Evolutionary conservation across 1,140 invertebrate species (phyloP).

Genomic region (Lutraria rhynchaena): DNA sequence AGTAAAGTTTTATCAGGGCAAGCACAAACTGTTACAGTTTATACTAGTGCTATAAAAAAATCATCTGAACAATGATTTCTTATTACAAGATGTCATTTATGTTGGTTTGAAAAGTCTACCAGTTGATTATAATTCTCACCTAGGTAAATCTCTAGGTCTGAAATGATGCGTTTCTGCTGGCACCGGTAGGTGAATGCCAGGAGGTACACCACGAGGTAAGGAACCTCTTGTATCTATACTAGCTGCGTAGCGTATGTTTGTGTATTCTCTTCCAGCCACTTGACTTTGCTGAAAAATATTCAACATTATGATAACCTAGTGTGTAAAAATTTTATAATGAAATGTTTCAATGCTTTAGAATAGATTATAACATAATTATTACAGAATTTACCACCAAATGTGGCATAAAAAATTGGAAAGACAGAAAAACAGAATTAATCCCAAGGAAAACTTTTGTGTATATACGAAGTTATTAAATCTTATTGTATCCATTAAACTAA

Average conservation of each 20-base stretch:
- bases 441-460: too few relatives aligned
- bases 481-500: too few relatives aligned
- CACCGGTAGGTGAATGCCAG: constrained; percentile 8
- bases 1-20: background rate
- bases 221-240: constrained; percentile 52
- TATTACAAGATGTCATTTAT: background rate
- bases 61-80: background rate
- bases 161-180: background rate
- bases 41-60: background rate
- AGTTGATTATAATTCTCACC: constrained; percentile 27
- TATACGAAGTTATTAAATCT: too few relatives aligned
- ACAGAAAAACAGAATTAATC: too few relatives aligned
- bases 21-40: background rate
- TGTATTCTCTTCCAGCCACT: constrained; percentile 93
- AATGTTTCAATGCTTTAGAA: too few relatives aligned
- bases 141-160: constrained; percentile 52
- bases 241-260: constrained; percentile 88
- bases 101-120: background rate
- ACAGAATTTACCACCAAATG: too few relatives aligned
- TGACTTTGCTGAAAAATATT: constrained; percentile 87
- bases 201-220: constrained; percentile 6
- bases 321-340: too few relatives aligned
- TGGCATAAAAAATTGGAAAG: too few relatives aligned
- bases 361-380: too few relatives aligned
- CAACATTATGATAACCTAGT: too few relatives aligned